Evolutionary conservation across 2,113 vertebrate species (phyloP).

Genomic region (Sylvietta virens): DNA sequence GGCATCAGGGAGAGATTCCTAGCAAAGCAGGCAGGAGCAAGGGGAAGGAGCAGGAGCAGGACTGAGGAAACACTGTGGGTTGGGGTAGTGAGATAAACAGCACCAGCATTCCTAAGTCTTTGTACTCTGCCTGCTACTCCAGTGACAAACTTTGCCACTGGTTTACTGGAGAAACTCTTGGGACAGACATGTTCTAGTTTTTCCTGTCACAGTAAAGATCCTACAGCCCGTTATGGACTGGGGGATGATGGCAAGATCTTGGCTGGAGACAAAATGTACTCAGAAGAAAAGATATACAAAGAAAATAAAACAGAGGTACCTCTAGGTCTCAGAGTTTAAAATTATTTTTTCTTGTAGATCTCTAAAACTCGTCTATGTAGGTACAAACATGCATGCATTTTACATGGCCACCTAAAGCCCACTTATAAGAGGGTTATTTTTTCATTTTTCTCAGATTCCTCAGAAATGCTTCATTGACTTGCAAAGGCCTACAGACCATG

Average conservation of each 20-base stretch:
- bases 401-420: not conserved
- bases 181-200: not conserved
- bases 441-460: not conserved
- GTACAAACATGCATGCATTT: not conserved
- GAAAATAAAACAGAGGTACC: not conserved
- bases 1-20: not conserved
- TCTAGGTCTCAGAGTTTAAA: not conserved
- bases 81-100: not conserved
- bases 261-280: not conserved
- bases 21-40: not conserved
- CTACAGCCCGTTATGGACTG: not conserved
- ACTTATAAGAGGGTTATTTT: not conserved
- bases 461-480: not conserved
- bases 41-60: not conserved
- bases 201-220: not conserved
- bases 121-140: not conserved
- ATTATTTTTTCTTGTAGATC: not conserved
- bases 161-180: not conserved
- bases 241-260: not conserved
- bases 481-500: not conserved
- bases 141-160: not conserved
- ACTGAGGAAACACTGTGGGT: not conserved
- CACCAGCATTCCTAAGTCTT: not conserved
- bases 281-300: not conserved
- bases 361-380: not conserved